phyloP scores from a whole-genome alignment of 2,888 invertebrate genomes.

The Megalurothrips usitatus region DNA sequence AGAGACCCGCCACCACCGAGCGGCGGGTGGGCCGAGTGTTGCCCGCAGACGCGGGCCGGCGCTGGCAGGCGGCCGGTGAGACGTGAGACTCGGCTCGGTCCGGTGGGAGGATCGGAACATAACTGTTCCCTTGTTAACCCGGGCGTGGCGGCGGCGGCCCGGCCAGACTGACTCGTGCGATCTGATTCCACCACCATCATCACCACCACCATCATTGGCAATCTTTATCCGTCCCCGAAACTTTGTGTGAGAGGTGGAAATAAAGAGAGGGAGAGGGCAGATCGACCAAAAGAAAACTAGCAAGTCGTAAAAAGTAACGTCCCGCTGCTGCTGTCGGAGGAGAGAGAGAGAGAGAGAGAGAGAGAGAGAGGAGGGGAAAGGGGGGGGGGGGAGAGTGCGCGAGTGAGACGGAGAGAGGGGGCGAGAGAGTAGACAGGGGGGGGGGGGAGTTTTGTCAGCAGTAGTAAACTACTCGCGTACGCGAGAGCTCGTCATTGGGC shows the following conservation, averaged over 20 bases:
- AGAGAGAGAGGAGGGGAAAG: neutral
- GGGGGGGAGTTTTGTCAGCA: too few species aligned
- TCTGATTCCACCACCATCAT: neutral
- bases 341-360: neutral
- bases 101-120: too few species aligned
- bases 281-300: neutral
- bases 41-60: too few species aligned
- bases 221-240: neutral
- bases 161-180: neutral
- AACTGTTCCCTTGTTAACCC: too few species aligned
- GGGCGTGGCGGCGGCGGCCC: too few species aligned
- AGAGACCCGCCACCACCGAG: too few species aligned
- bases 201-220: neutral
- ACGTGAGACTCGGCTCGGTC: too few species aligned
- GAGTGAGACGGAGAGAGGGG: too few species aligned
- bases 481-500: neutral
- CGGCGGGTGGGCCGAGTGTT: too few species aligned
- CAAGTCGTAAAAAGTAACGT: constrained; percentile 8
- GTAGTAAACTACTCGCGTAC: too few species aligned
- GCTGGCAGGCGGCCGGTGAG: too few species aligned
- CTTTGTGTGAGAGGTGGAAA: neutral
- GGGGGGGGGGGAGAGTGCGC: neutral
- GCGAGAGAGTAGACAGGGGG: neutral
- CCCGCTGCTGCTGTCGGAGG: neutral
- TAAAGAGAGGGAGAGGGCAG: neutral